A percentile compares a stretch with the other conserved stretches of the same genome.
These are phyloP conservation scores for Nasonia giraulti DNA, from an alignment of 1,140 invertebrate species.

Conservation along the genomic window DNA sequence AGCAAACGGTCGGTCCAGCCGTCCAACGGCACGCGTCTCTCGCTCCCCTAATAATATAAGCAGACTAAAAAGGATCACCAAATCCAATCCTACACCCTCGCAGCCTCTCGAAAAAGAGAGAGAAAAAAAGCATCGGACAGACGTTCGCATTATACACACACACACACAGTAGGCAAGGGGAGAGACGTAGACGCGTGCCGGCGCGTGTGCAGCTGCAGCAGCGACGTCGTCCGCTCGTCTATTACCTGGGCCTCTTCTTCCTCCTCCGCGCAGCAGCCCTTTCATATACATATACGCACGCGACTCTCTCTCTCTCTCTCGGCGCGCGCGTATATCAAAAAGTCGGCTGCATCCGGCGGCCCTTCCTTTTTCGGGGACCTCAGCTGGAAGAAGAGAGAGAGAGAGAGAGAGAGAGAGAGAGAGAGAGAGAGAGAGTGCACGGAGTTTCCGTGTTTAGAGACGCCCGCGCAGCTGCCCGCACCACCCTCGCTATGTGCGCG, in stretches of 20 bases:
- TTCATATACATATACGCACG: background rate
- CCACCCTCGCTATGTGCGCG: background rate
- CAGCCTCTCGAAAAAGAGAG: background rate
- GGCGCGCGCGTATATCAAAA: slow-evolving; percentile 27
- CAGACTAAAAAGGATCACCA: background rate
- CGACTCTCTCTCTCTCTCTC: background rate
- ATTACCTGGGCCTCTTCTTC: slow-evolving; percentile 36
- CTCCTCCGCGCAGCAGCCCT: slow-evolving; percentile 30
- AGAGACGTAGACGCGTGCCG: background rate
- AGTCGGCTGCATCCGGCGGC: slow-evolving; percentile 47
- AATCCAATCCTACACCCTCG: background rate
- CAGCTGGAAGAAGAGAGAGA: slow-evolving; percentile 30
- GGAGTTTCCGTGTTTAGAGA: slow-evolving; percentile 66
- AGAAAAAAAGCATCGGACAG: background rate
- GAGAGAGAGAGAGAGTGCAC: background rate
- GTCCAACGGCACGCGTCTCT: background rate
- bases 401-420: no score
- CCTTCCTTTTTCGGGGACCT: slow-evolving; percentile 35
- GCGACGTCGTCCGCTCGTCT: background rate
- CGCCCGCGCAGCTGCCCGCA: background rate
- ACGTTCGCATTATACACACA: background rate
- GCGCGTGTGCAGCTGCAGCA: slow-evolving; percentile 35
- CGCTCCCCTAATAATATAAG: background rate
- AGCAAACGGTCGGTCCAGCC: background rate
- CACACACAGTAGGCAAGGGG: background rate